phyloP scores from a whole-genome alignment of 2,797 vertebrate species.

The Bucorvus abyssinicus region DNA sequence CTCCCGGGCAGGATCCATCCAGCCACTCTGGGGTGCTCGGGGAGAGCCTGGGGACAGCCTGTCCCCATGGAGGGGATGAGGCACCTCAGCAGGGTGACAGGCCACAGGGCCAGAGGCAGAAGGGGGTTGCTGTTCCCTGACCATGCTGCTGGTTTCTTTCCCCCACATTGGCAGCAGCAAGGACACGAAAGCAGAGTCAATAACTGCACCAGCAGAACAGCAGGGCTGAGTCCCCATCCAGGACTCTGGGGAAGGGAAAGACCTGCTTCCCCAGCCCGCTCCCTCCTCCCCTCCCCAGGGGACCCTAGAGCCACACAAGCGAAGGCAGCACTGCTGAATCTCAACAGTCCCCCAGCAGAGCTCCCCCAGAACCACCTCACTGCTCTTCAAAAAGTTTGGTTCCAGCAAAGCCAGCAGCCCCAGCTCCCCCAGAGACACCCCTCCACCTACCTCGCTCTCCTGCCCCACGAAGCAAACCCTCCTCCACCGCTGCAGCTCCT shows the following conservation, averaged over 20 bases:
- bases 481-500: background rate
- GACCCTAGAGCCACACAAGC: background rate
- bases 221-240: background rate
- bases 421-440: accelerated
- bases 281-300: background rate
- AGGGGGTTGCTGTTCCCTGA: background rate
- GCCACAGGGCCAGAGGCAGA: accelerated
- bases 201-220: too few relatives aligned
- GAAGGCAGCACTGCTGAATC: accelerated
- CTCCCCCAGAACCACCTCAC: accelerated
- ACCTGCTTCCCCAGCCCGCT: background rate
- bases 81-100: background rate
- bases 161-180: background rate
- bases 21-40: accelerated
- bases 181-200: accelerated
- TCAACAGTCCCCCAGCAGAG: background rate
- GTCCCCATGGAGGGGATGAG: background rate
- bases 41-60: background rate
- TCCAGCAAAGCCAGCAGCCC: background rate
- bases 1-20: background rate
- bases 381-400: background rate
- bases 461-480: background rate
- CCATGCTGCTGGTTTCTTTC: background rate
- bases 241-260: background rate
- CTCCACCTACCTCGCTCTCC: background rate